These are phyloP conservation scores for Sylvia borin DNA, from an alignment of 2,797 vertebrate genomes.

Conservation along the genomic window DNA sequence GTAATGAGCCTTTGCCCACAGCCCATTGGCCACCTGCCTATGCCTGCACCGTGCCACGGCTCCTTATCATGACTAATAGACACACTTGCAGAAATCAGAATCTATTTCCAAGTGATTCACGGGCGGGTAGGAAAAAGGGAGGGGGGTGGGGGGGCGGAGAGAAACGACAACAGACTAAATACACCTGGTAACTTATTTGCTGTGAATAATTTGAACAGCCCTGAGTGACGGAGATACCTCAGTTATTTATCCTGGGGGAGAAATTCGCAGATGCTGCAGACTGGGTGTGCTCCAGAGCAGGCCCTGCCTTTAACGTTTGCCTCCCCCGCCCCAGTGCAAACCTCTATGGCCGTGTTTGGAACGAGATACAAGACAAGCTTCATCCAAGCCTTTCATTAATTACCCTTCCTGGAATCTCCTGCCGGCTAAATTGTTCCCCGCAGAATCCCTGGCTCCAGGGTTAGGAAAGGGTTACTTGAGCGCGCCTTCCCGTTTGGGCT, in stretches of 20 bases:
- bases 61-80: conserved; percentile 49
- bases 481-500: neutral
- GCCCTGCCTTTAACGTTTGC: neutral
- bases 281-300: conserved; percentile 10
- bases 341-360: neutral
- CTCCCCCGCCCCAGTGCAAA: neutral
- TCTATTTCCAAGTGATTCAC: conserved; percentile 51
- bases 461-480: conserved; percentile 55
- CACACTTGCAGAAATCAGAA: conserved; percentile 45
- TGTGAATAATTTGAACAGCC: conserved; percentile 55
- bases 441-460: neutral
- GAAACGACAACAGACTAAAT: conserved; percentile 21
- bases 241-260: conserved; percentile 57
- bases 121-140: neutral
- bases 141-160: no score
- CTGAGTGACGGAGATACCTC: conserved; percentile 37
- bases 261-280: conserved; percentile 60
- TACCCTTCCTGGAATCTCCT: conserved; percentile 52
- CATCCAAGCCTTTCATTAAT: conserved; percentile 1
- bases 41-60: neutral
- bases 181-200: conserved; percentile 60
- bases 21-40: neutral
- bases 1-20: neutral
- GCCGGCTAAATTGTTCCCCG: neutral
- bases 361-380: conserved; percentile 26